Conservation (phyloP, 2,797 vertebrate genomes). For the Cirrhinus molitorella region DNA sequence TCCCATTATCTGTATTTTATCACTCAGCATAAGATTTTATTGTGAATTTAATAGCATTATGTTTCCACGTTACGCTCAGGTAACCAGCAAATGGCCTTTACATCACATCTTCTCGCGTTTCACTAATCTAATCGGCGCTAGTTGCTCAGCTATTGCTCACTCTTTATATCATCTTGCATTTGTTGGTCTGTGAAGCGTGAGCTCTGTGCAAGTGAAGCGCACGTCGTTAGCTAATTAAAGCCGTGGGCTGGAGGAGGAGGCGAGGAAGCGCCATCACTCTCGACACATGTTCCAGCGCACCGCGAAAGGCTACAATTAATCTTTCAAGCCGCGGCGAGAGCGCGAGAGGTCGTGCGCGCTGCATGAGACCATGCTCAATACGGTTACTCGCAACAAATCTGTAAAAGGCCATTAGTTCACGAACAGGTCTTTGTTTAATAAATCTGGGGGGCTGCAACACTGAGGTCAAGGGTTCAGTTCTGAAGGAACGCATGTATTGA, state of each 20-base stretch:
- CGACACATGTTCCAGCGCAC: constrained; percentile 74
- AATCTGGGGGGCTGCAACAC: background rate
- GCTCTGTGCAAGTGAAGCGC: constrained; percentile 52
- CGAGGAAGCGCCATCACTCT: constrained; percentile 74
- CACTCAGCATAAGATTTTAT: background rate
- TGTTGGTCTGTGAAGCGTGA: constrained; percentile 55
- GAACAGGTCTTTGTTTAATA: background rate
- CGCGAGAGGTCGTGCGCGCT: constrained; percentile 48
- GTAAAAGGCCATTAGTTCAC: background rate
- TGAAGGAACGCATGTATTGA: background rate
- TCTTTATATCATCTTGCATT: constrained; percentile 10
- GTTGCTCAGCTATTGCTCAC: background rate
- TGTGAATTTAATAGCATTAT: constrained; percentile 27
- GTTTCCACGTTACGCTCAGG: constrained; percentile 11
- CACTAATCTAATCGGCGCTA: constrained; percentile 15
- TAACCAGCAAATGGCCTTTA: constrained; percentile 31
- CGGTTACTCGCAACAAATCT: background rate
- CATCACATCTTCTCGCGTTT: constrained; percentile 21
- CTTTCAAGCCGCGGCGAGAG: constrained; percentile 68
- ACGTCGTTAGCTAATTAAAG: constrained; percentile 79
- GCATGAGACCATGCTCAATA: background rate
- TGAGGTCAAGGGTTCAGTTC: background rate
- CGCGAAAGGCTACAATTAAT: constrained; percentile 82
- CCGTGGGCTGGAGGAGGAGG: constrained; percentile 71
- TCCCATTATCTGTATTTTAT: constrained; percentile 15